Base-by-base conservation (phyloP, 35 echinoderm and acorn worm genomes). In the Diadema setosum region DNA sequence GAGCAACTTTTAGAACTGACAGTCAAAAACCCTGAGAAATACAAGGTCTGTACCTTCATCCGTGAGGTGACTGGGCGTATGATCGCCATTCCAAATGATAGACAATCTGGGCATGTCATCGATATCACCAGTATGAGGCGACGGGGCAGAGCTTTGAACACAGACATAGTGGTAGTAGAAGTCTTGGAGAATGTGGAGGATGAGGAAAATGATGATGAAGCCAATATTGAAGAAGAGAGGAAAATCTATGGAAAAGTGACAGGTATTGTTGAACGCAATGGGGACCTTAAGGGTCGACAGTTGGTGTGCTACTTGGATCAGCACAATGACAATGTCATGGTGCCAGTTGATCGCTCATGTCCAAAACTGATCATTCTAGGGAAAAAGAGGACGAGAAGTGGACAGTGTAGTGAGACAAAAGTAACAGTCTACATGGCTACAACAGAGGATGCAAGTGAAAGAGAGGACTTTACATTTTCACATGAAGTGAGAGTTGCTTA, bases 221-320 rank as follows among this genome's bases (percentile, higher is more conserved):
- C 49, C 18, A 20, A 63, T 44, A 1, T 1, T 14, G 70, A 44
- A 39, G 75, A 73, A 16, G 83, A 74, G 65, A 84, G 29, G 2
- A 92, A 87, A 74, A 82, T 91, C 3, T 98, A 98, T 83, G 96
- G 96, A 45, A 58, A 70, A 21, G 92, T 98, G 8, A 60, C 46
- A 30, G 80, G 84, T 75, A 89, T 98, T 45, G 21, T 98, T 39
- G 89, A 87, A 73, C 81, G 92, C 31, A 75, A 89, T 21, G 49
- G 41, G 6, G 75, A 94, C 80, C 96, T 91, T 25, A 75, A 85
- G 33, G 81, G 91, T 2, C 83, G 73, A 39, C 91, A 98, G 46
- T 74, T 98, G 45, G 92, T 94, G 0, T 98, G 96, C 78, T 90
- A 86, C n/a, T 60, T 98, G 32, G 96, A 98, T 92, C 88, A 46